A percentile compares a stretch with the other conserved stretches of the same genome.
Conservation (phyloP, 2,113 vertebrate species). For the Eulemur rufifrons region DNA sequence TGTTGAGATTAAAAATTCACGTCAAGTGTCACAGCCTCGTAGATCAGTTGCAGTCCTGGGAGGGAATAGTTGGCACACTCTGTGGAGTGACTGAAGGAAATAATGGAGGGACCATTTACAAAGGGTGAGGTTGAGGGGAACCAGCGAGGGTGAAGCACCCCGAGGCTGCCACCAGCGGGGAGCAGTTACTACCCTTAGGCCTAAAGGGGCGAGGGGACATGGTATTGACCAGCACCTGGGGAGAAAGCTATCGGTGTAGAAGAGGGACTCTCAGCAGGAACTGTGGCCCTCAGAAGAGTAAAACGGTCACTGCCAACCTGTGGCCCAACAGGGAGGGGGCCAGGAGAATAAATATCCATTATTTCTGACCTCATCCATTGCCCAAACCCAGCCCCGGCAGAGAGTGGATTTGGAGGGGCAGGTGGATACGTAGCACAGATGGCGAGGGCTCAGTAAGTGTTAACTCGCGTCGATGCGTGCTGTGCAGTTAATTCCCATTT, state of each 20-base stretch:
- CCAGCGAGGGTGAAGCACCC: neutral
- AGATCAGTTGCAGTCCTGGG: neutral
- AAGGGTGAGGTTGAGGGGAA: neutral
- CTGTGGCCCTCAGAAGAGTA: neutral
- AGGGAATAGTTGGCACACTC: neutral
- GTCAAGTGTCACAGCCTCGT: neutral
- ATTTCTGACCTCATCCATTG: neutral
- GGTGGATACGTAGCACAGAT: too few species aligned
- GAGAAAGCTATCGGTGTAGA: neutral
- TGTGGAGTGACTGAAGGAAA: neutral
- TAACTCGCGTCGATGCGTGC: neutral
- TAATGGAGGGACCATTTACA: neutral
- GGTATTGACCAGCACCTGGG: neutral
- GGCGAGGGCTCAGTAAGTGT: neutral
- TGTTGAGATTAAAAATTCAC: neutral
- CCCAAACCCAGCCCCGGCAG: neutral
- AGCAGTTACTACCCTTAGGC: neutral
- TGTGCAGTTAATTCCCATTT: neutral
- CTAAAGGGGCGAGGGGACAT: accelerated
- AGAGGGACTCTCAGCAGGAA: too few species aligned
- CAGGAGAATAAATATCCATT: neutral
- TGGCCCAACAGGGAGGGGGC: neutral
- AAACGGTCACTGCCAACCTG: neutral
- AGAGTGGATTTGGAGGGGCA: neutral
- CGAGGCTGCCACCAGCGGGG: neutral